A percentile compares a stretch with the other conserved stretches of the same genome.
These are phyloP conservation scores for Drosophila diplacantha DNA, from an alignment of 2,888 invertebrate species.

Conservation along the genomic window DNA sequence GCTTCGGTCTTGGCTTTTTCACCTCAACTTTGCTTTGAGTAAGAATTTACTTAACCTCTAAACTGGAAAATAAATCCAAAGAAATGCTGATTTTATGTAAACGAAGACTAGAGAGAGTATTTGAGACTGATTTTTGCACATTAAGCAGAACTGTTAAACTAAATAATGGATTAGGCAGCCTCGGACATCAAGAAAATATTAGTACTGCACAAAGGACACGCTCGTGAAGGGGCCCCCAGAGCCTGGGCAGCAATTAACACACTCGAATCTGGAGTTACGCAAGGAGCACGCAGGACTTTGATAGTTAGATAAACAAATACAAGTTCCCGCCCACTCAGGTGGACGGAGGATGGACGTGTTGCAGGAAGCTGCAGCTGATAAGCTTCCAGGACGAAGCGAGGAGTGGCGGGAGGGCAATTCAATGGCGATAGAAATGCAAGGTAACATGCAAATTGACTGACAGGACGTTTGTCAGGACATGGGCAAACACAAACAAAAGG, in stretches of 20 bases:
- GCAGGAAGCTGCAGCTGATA: constrained; percentile 62
- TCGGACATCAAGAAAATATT: constrained; percentile 35
- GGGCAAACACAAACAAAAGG: constrained; percentile 57
- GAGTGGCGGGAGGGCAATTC: constrained; percentile 40
- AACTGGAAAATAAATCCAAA: constrained; percentile 26
- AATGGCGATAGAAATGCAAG: constrained; percentile 66
- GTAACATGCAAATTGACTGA: constrained; percentile 70
- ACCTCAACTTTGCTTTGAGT: constrained; percentile 7
- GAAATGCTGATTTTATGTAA: constrained; percentile 3
- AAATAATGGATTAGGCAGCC: constrained; percentile 53
- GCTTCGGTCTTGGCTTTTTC: neutral
- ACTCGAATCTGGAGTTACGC: constrained; percentile 59
- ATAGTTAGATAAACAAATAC: constrained; percentile 72
- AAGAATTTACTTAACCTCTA: constrained; percentile 17
- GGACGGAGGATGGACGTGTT: constrained; percentile 55
- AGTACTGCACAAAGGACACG: constrained; percentile 15
- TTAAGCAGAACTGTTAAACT: constrained; percentile 28
- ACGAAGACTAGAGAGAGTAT: neutral
- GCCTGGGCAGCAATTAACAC: constrained; percentile 61
- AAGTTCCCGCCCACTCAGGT: constrained; percentile 40
- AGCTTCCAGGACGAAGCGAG: constrained; percentile 21
- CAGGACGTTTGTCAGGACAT: constrained; percentile 57
- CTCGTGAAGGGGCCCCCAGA: constrained; percentile 3
- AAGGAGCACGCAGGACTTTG: constrained; percentile 68
- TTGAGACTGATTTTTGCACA: constrained; percentile 29